Evolutionary conservation across 2,797 vertebrate species (phyloP).

Genomic region (Phalloptychus januarius): DNA sequence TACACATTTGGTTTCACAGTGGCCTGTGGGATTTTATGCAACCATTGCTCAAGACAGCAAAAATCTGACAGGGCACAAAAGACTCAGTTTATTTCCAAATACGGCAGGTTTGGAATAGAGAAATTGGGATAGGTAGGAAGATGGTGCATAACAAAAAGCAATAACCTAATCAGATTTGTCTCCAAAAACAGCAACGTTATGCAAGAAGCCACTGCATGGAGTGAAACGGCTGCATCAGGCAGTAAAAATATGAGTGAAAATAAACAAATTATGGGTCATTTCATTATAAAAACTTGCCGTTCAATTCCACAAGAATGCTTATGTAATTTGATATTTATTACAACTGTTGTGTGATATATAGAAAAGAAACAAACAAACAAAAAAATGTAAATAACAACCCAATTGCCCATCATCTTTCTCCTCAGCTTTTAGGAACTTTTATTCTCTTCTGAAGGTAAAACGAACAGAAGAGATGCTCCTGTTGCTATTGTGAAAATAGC

Average conservation of each 20-base stretch:
- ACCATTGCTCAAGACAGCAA: constrained; percentile 6
- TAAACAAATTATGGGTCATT: constrained; percentile 8
- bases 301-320: background rate
- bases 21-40: constrained; percentile 45
- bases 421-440: background rate
- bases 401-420: background rate
- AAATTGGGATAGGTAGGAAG: constrained; percentile 19
- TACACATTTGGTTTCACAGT: constrained; percentile 42
- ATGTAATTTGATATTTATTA: background rate
- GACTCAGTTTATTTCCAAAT: constrained; percentile 22
- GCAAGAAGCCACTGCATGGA: constrained; percentile 11
- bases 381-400: background rate
- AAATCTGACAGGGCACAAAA: constrained; percentile 20
- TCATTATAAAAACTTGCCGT: constrained; percentile 18
- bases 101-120: constrained; percentile 22
- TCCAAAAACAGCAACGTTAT: constrained; percentile 8
- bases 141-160: constrained; percentile 27
- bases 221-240: background rate
- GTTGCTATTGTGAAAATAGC: background rate
- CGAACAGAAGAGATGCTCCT: too few relatives aligned
- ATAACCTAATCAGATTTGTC: constrained; percentile 29
- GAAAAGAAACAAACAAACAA: background rate
- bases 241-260: constrained; percentile 8
- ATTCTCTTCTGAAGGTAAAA: background rate
- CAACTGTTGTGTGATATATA: background rate